A percentile compares a stretch with the other conserved stretches of the same genome.
phyloP scores from a whole-genome alignment of 2,113 vertebrate species.

The Coptodon bakossiorum region DNA sequence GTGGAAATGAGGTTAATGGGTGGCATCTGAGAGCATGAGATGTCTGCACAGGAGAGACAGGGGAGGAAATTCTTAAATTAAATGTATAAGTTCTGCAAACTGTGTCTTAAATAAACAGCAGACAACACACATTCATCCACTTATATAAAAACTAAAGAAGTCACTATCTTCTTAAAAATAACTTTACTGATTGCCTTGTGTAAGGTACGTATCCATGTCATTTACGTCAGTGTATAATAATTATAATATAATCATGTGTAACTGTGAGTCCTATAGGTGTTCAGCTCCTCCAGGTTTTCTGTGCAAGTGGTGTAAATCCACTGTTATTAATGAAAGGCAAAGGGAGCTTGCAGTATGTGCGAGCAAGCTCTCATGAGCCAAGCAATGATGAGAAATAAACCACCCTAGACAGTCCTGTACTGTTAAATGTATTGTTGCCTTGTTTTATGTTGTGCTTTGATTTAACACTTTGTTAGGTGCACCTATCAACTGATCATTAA shows the following conservation, averaged over 20 bases:
- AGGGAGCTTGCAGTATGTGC: neutral
- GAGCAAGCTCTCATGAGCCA: neutral
- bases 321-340: neutral
- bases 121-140: neutral
- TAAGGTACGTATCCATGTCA: neutral
- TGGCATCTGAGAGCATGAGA: neutral
- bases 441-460: neutral
- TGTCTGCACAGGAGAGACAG: neutral
- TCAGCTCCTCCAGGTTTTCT: neutral
- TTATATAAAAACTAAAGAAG: neutral
- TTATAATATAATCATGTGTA: neutral
- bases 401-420: neutral
- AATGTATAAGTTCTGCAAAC: neutral
- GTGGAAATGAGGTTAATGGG: slow-evolving; percentile 28
- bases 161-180: slow-evolving; percentile 11
- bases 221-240: slow-evolving; percentile 15
- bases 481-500: neutral
- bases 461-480: neutral
- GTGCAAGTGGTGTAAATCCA: neutral
- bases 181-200: slow-evolving; percentile 8
- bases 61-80: neutral
- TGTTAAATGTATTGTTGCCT: neutral
- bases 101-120: neutral
- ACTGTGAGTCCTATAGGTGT: neutral
- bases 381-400: neutral